These are phyloP conservation scores for Choloepus didactylus DNA, from an alignment of 2,797 vertebrate genomes.

Conservation along the genomic window DNA sequence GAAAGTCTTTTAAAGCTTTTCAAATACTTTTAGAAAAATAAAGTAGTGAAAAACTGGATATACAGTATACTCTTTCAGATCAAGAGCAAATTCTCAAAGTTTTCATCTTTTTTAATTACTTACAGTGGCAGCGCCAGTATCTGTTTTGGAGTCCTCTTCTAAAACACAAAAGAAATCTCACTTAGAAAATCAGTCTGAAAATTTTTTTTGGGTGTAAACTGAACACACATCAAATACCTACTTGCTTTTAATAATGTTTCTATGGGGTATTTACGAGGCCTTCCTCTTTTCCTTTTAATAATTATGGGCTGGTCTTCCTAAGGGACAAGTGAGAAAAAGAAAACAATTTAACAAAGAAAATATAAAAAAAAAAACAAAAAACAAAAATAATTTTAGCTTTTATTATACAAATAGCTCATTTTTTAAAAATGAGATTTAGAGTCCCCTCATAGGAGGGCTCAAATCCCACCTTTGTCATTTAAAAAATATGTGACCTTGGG, in stretches of 20 bases:
- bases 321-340: background rate
- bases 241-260: conserved; percentile 84
- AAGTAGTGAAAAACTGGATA: background rate
- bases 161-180: conserved; percentile 78
- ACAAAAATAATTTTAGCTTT: background rate
- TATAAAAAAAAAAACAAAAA: background rate
- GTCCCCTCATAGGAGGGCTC: background rate
- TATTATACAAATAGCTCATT: background rate
- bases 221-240: conserved; percentile 80
- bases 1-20: conserved; percentile 45
- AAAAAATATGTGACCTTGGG: fast-evolving
- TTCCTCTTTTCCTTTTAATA: conserved; percentile 89
- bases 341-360: background rate
- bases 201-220: conserved; percentile 46
- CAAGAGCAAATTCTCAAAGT: background rate
- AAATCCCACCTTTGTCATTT: background rate
- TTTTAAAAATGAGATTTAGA: background rate
- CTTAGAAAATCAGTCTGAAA: conserved; percentile 82
- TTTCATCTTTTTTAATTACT: conserved; percentile 76
- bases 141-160: conserved; percentile 88
- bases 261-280: conserved; percentile 89
- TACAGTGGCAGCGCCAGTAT: conserved; percentile 85
- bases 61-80: background rate
- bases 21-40: conserved; percentile 41
- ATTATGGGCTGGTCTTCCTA: conserved; percentile 87